Evolutionary conservation across 2,113 vertebrate species (phyloP), one percentile per base, ranked within the genome.

Genomic region (Cyphomyrus plagiostoma): DNA sequence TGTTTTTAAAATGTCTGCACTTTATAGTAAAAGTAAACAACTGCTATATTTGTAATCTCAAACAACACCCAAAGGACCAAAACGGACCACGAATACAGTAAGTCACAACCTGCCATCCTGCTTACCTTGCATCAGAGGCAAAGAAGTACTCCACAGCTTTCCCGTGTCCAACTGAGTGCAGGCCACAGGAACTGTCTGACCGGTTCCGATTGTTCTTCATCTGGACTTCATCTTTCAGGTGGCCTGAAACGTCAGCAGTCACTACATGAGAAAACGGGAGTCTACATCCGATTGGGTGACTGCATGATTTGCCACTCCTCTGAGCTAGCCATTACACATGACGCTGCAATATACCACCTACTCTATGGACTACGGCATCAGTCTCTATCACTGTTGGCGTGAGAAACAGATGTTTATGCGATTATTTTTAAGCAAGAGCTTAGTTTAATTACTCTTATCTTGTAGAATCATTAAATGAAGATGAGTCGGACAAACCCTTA

Each of bases 131-230:
- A 56, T 99, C 98, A 46, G 98, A 99, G 85, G 98, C 98, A 90
- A 99, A 99, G 95, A 97, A 99, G 93, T 97, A 99, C 92, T 99
- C 98, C 93, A 99, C 97, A 0, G 97, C 95, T 66, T 96, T 96
- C 88, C 96, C 94, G 45, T 95, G 93, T 3, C 97, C 96, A 3
- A 96, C 95, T 7, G 97, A 97, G 23, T 97, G 96, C 90, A 98
- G 96, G 74, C 93, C 94, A 23, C 94, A 95, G 21, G 96, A 95
- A 93, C 95, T 94, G 91, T 97, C 96, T 35, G 95, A 89, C 50
- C 95, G 95, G 95, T 97, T 96, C 62, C 92, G 94, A 80, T 91
- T 92, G 92, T 96, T 95, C 92, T 91, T 95, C 90, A 93, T 93
- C 49, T 95, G 89, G 49, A 94, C 80, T 45, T 70, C 93, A 10